phyloP scores from a whole-genome alignment of 2,888 invertebrate genomes.

The Allacma fusca region DNA sequence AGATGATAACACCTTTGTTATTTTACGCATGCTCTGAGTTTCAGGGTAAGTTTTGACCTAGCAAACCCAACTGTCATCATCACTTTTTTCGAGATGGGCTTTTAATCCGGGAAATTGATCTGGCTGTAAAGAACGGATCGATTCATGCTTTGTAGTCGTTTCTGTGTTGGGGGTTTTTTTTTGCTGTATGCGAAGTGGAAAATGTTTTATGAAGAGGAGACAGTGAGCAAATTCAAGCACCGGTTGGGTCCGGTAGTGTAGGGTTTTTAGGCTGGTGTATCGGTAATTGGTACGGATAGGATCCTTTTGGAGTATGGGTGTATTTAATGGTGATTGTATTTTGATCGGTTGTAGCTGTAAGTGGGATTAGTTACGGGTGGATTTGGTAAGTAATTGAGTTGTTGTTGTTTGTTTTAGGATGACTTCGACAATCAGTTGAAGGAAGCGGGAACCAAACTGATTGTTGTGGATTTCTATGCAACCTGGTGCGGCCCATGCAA shows the following conservation, averaged over 20 bases:
- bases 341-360: background rate
- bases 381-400: background rate
- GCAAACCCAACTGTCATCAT: slow-evolving; percentile 17
- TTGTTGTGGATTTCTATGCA: slow-evolving; percentile 95
- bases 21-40: slow-evolving; percentile 18
- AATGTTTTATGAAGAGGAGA: background rate
- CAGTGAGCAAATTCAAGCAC: no score
- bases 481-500: slow-evolving; percentile 93
- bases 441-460: slow-evolving; percentile 85
- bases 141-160: background rate
- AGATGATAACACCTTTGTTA: slow-evolving; percentile 11
- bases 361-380: background rate
- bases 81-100: background rate
- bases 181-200: background rate
- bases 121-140: background rate
- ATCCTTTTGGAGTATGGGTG: no score
- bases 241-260: no score
- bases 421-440: slow-evolving; percentile 67
- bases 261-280: no score
- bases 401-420: slow-evolving; percentile 46
- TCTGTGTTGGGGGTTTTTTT: background rate
- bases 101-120: slow-evolving; percentile 29
- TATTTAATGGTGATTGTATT: background rate
- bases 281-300: no score
- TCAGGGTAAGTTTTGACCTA: background rate